phyloP scores from a whole-genome alignment of 1,140 invertebrate genomes.

The Euglossa dilemma region DNA sequence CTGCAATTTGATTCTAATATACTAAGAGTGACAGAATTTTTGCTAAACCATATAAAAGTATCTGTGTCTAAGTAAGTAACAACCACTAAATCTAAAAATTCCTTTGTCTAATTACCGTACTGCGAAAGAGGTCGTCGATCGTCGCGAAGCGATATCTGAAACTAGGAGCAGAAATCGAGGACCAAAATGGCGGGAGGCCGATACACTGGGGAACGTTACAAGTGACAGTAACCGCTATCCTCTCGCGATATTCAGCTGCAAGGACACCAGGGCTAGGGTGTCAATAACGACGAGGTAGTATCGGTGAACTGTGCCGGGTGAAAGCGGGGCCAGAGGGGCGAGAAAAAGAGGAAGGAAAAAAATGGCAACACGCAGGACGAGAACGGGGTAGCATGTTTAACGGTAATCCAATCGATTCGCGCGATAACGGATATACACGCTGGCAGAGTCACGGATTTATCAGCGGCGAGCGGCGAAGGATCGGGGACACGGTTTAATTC shows the following conservation, averaged over 20 bases:
- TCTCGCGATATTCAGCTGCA: background rate
- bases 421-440: constrained; percentile 54
- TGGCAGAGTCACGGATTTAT: constrained; percentile 61
- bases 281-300: background rate
- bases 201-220: background rate
- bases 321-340: background rate
- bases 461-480: constrained; percentile 49
- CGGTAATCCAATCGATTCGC: constrained; percentile 60
- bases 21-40: too few relatives aligned
- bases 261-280: background rate
- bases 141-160: too few relatives aligned
- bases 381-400: constrained; percentile 45
- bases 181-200: background rate
- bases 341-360: background rate
- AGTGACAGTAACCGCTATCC: background rate
- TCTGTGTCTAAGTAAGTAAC: too few relatives aligned
- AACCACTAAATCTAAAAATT: too few relatives aligned
- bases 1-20: too few relatives aligned
- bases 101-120: too few relatives aligned
- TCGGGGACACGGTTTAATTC: constrained; percentile 65
- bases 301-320: background rate
- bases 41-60: too few relatives aligned
- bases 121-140: too few relatives aligned
- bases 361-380: background rate
- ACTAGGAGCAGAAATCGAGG: background rate